phyloP scores from a whole-genome alignment of 2,888 invertebrate genomes.

The Nomada fabriciana region DNA sequence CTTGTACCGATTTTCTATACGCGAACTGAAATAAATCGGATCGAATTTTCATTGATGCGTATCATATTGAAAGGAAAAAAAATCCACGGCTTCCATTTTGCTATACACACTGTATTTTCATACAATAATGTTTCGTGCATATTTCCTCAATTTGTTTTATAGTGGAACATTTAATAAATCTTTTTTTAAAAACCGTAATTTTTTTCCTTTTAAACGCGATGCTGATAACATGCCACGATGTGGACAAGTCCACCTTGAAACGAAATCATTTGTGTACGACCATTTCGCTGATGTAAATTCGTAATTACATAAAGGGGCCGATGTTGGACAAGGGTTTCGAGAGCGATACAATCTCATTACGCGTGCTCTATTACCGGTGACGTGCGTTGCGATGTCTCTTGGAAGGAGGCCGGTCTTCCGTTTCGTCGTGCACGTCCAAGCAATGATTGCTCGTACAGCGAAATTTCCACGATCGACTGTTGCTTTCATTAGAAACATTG shows the following conservation, averaged over 20 bases:
- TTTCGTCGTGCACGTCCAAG: background rate
- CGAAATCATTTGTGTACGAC: slow-evolving; percentile 9
- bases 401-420: background rate
- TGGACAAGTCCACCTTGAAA: slow-evolving; percentile 8
- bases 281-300: slow-evolving; percentile 2
- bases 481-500: background rate
- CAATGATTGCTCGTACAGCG: slow-evolving; percentile 13
- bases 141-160: too few species aligned
- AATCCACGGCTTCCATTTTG: too few species aligned
- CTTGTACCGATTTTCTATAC: too few species aligned
- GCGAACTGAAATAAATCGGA: too few species aligned
- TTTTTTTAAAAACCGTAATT: background rate
- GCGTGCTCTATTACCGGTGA: slow-evolving; percentile 40
- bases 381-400: slow-evolving; percentile 30
- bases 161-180: background rate
- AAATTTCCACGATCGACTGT: slow-evolving; percentile 12
- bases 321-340: slow-evolving; percentile 36
- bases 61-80: too few species aligned
- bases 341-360: slow-evolving; percentile 44
- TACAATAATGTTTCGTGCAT: too few species aligned
- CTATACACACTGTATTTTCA: too few species aligned
- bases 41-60: too few species aligned
- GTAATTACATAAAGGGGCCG: slow-evolving; percentile 37
- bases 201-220: background rate
- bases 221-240: background rate